Evolutionary conservation across 2,888 invertebrate genomes (phyloP).

Genomic region (Unio delphinus): DNA sequence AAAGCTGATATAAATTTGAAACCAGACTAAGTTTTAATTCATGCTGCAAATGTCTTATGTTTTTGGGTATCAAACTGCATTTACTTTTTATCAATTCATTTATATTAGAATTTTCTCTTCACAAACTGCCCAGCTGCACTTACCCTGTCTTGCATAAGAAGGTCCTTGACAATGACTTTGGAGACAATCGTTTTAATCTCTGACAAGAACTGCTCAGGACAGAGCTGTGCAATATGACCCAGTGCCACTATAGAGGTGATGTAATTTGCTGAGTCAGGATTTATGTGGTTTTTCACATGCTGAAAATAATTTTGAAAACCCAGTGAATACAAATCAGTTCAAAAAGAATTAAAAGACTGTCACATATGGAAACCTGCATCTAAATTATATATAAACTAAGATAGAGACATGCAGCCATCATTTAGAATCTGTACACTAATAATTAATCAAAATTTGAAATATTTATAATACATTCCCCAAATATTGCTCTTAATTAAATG

Average conservation of each 20-base stretch:
- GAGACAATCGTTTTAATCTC: slow-evolving; percentile 96
- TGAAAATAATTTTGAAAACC: slow-evolving; percentile 48
- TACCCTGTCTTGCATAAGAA: slow-evolving; percentile 80
- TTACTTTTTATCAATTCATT: background rate
- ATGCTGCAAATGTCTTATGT: background rate
- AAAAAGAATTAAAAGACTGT: no score
- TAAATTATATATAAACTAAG: no score
- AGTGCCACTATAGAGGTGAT: slow-evolving; percentile 94
- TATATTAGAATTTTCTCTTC: background rate
- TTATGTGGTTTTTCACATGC: slow-evolving; percentile 74
- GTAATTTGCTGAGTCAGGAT: slow-evolving; percentile 79
- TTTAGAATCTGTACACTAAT: no score
- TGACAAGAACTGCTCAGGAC: slow-evolving; percentile 90
- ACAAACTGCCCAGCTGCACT: slow-evolving; percentile 22
- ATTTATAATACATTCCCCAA: no score
- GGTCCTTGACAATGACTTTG: slow-evolving; percentile 91
- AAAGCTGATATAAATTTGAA: no score
- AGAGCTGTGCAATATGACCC: slow-evolving; percentile 93
- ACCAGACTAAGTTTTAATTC: no score
- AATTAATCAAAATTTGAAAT: no score
- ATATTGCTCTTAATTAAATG: no score
- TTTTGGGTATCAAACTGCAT: background rate
- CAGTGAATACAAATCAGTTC: no score
- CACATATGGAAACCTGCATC: background rate
- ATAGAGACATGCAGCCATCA: no score